Base-by-base conservation (phyloP, 2,888 invertebrate species). In the Chalcosyrphus nemorum region DNA sequence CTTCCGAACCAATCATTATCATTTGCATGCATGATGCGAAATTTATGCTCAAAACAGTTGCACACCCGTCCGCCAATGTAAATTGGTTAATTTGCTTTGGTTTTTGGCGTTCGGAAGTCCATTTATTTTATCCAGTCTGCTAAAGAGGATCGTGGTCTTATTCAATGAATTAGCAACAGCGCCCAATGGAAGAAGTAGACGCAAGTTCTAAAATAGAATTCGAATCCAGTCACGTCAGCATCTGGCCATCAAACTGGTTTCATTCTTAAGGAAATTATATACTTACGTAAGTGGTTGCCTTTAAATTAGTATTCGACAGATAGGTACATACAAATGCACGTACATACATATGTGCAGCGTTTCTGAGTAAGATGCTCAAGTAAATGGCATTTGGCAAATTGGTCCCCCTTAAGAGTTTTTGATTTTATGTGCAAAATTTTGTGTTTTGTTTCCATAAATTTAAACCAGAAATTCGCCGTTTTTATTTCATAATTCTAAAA, bases 1-100 rank as follows among this genome's bases (percentile, higher is more conserved):
- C 24, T 74, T 74, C 54, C 41, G 21, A 77, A 57, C 32, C 47
- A 71, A 71, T 77, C 47, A 68, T 57, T 41, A 21, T 59, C 50
- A 78, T 78, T 82, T 82, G 77, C 82, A 77, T 82, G 72, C 77
- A 61, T 41, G 41, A 63, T 77, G 72, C 72, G 35, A 77, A 63
- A 66, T 54, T 45, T 54, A 72, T 61, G 70, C 47, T 72, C 66
- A 65, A 35, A 75, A 57, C 19, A 38, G 47, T 19, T 52, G 52
- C 29, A 52, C n/a, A n/a, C n/a, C 29, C 72, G 57, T 76, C 50
- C 59, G 52, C 29, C 63, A 59, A 70, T 81, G 76, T 57, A 75
- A 75, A 76, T 76, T 59, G 19, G 29, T 35, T 65, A 35, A 76
- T 68, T 76, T 81, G 52, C 76, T 57, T 81, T 7, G 50, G 15